Percentiles rank a stretch among this genome's conserved stretches.
Conservation (phyloP, 2,888 invertebrate genomes). For the Cotesia congregata region DNA sequence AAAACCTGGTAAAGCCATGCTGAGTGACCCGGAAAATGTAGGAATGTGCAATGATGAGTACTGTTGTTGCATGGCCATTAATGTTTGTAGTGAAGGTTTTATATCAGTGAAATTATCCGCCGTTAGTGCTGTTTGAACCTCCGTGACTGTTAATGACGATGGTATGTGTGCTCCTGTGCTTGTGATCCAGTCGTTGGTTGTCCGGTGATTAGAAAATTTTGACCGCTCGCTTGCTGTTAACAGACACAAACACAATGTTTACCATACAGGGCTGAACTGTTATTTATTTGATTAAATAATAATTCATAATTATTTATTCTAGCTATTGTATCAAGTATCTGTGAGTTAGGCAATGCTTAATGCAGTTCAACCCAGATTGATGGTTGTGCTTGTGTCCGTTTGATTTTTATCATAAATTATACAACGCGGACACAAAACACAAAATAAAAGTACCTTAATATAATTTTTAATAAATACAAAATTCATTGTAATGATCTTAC, state of each 20-base stretch:
- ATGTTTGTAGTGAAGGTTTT: conserved; percentile 62
- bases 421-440: conserved; percentile 66
- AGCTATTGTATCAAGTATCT: conserved; percentile 28
- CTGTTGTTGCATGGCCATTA: conserved; percentile 65
- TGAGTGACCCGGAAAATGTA: conserved; percentile 63
- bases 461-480: neutral
- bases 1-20: conserved; percentile 51
- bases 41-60: conserved; percentile 67
- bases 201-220: conserved; percentile 61
- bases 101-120: conserved; percentile 59
- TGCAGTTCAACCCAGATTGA: conserved; percentile 67
- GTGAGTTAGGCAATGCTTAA: neutral
- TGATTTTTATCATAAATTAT: conserved; percentile 37
- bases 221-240: conserved; percentile 61
- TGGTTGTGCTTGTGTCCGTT: conserved; percentile 69
- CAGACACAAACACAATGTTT: conserved; percentile 68
- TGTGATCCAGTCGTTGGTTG: conserved; percentile 46
- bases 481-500: conserved; percentile 48
- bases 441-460: conserved; percentile 46
- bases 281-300: conserved; percentile 37
- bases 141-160: conserved; percentile 45
- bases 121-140: conserved; percentile 39
- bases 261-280: conserved; percentile 68
- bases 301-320: conserved; percentile 33
- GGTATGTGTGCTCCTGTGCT: conserved; percentile 41